Base-by-base conservation (phyloP, 2,888 invertebrate genomes). In the Caenorhabditis uteleia region DNA sequence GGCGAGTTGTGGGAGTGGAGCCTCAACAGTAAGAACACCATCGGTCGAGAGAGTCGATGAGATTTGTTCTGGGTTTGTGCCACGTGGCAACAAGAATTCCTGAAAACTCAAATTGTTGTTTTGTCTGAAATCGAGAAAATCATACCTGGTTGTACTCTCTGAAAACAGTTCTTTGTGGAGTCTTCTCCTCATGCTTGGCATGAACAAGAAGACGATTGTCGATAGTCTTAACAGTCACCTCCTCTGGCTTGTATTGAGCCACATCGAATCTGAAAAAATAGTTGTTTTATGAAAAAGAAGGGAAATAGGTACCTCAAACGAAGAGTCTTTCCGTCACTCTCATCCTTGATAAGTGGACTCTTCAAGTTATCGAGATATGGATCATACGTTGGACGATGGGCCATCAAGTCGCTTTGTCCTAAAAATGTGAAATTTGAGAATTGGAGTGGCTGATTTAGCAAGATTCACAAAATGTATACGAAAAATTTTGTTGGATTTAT, bases 181-280 rank as follows among this genome's bases (percentile, higher is more conserved):
- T 90, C 86, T 95, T 95, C 87, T 97, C 95, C 86, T 97, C 95
- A 86, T 97, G 97, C 86, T 94, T 94, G 67, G 95, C 95, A 84
- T 95, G 93, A 47, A 85, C 85, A 65, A 85, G 77, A 62, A 97
- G 88, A 88, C 93, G 92, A 87, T 95, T 95, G 87, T 95, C 95
- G 77, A 95, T 92, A 72, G 95, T 97, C 88, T 95, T 95, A 74
- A 97, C 95, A 84, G 93, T 92, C 20, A 83, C 82, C 88, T 97
- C 95, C 86, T 97, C 97, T 3, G 88, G 88, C 55, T 91, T 90
- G 87, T 95, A 97, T 86, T 95, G 93, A 83, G 93, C 92, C 78
- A 97, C 94, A 85, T 97, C 95, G 86, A 97, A 97, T 84, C 82
- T 82, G 39, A 29, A 80, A 55, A 27, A 44, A 44, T 5, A 26